These are phyloP conservation scores for Venustaconcha ellipsiformis DNA, from an alignment of 1,140 invertebrate species.

Conservation along the genomic window DNA sequence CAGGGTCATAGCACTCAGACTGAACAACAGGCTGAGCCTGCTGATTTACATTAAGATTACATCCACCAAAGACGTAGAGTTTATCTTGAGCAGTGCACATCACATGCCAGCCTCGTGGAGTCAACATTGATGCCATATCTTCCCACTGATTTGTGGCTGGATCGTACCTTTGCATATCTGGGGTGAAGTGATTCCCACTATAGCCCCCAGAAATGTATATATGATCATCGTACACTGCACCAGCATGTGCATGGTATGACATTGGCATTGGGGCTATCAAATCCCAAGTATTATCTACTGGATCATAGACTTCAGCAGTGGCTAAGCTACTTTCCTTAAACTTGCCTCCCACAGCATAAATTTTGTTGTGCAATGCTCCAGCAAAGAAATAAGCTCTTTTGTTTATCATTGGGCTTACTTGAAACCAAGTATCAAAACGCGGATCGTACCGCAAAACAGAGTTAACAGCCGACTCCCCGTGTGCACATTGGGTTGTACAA, in stretches of 20 bases:
- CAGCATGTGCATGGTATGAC: conserved; percentile 68
- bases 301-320: conserved; percentile 66
- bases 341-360: conserved; percentile 68
- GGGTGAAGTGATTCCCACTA: conserved; percentile 68
- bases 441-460: conserved; percentile 67
- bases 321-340: conserved; percentile 68
- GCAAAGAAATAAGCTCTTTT: conserved; percentile 70
- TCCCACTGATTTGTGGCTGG: conserved; percentile 65
- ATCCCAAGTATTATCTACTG: conserved; percentile 65
- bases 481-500: conserved; percentile 69
- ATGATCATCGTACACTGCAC: conserved; percentile 64
- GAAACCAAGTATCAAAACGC: conserved; percentile 67
- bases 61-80: conserved; percentile 81
- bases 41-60: conserved; percentile 75
- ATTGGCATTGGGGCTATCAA: conserved; percentile 65
- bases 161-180: conserved; percentile 67
- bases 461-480: conserved; percentile 69
- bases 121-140: conserved; percentile 68
- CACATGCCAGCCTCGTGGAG: conserved; percentile 69
- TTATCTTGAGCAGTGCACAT: conserved; percentile 75
- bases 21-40: conserved; percentile 78
- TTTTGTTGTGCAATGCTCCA: conserved; percentile 62
- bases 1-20: conserved; percentile 79
- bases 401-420: conserved; percentile 65
- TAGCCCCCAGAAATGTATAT: conserved; percentile 69